Conservation (phyloP, 2,797 vertebrate genomes). For the Argya squamiceps region DNA sequence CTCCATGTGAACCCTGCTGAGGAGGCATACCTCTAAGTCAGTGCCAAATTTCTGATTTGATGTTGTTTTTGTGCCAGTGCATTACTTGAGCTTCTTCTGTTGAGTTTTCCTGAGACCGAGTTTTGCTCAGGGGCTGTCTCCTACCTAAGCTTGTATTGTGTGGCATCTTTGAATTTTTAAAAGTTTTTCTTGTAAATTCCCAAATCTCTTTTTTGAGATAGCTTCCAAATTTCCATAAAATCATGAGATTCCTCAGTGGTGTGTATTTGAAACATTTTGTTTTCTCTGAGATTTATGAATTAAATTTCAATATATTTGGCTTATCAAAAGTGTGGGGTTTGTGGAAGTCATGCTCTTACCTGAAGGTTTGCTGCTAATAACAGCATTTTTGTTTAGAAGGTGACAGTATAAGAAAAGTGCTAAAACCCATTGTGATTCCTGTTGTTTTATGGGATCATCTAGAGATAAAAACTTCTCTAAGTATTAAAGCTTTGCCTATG, state of each 20-base stretch:
- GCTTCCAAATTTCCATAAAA: background rate
- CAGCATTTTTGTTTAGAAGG: background rate
- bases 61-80: background rate
- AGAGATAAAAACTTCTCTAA: background rate
- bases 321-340: conserved; percentile 9
- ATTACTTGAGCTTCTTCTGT: background rate
- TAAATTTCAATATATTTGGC: background rate
- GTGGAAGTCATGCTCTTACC: background rate
- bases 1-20: background rate
- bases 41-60: background rate
- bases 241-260: background rate
- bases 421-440: conserved; percentile 22
- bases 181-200: background rate
- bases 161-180: background rate
- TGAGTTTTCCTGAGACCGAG: background rate
- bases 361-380: conserved; percentile 14
- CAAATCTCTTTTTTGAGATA: background rate
- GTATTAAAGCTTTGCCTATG: background rate
- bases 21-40: background rate
- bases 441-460: background rate
- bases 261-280: background rate
- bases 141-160: background rate
- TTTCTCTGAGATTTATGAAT: background rate
- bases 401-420: conserved; percentile 29
- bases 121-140: background rate